Conservation (phyloP, 2,888 invertebrate species). For the Drosophila villosipedis region DNA sequence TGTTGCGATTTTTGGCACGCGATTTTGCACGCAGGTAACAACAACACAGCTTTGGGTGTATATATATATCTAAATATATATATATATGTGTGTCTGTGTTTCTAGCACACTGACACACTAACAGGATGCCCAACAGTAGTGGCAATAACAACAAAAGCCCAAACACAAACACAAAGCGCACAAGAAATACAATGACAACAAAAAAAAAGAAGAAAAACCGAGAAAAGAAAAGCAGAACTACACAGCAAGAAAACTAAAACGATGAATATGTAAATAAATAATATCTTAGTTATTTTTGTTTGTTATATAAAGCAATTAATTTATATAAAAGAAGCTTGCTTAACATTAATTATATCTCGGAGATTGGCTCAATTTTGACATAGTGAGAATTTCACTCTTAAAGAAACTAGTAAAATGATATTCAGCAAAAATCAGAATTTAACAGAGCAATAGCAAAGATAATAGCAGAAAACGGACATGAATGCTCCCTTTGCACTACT, state of each 20-base stretch:
- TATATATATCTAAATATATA: background rate
- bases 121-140: conserved; percentile 33
- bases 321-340: background rate
- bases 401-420: background rate
- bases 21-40: conserved; percentile 59
- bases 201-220: conserved; percentile 1
- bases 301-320: background rate
- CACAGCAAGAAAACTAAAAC: background rate
- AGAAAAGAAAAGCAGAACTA: background rate
- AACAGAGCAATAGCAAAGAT: background rate
- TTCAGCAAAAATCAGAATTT: background rate
- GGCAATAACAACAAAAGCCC: conserved; percentile 28
- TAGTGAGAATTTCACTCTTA: background rate
- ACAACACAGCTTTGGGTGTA: conserved; percentile 7
- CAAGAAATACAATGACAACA: conserved; percentile 33
- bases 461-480: background rate
- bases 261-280: background rate
- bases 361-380: background rate
- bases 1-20: conserved; percentile 63
- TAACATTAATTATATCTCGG: background rate
- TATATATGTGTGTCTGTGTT: conserved; percentile 15
- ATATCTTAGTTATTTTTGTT: background rate
- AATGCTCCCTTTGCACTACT: background rate
- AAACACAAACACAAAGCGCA: conserved; percentile 49
- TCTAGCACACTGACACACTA: conserved; percentile 62